phyloP scores from a whole-genome alignment of 2,888 invertebrate species.

The Rotaria sp. region DNA sequence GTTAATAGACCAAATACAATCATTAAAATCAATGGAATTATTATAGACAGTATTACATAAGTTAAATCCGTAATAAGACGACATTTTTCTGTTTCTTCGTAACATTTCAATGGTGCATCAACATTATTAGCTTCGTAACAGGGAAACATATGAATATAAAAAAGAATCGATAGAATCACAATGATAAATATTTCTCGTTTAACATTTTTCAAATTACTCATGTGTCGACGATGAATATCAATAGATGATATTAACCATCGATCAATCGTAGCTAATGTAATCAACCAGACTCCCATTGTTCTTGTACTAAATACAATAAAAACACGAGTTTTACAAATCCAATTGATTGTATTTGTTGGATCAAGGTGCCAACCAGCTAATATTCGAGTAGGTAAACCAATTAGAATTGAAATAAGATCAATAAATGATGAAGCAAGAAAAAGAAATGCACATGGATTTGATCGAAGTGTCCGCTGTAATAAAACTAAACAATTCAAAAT shows the following conservation, averaged over 20 bases:
- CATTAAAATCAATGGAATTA: neutral
- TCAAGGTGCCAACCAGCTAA: neutral
- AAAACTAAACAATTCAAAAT: neutral
- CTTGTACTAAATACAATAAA: neutral
- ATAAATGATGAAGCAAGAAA: neutral
- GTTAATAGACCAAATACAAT: neutral
- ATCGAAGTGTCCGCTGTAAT: neutral
- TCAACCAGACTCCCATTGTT: neutral
- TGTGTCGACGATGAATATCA: neutral
- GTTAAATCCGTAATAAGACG: neutral
- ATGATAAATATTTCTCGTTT: neutral
- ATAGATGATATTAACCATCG: neutral
- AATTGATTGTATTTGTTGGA: neutral
- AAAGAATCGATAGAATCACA: neutral
- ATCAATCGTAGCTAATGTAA: neutral
- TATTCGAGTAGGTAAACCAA: neutral
- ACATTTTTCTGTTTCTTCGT: neutral
- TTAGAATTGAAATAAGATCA: neutral
- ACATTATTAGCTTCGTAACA: neutral
- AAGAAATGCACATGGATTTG: neutral
- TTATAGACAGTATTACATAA: neutral
- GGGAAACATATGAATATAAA: neutral
- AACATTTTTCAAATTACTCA: neutral
- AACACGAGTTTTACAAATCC: neutral
- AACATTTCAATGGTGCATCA: neutral